Base-by-base conservation (phyloP, 2,797 vertebrate genomes). In the Alca torda region DNA sequence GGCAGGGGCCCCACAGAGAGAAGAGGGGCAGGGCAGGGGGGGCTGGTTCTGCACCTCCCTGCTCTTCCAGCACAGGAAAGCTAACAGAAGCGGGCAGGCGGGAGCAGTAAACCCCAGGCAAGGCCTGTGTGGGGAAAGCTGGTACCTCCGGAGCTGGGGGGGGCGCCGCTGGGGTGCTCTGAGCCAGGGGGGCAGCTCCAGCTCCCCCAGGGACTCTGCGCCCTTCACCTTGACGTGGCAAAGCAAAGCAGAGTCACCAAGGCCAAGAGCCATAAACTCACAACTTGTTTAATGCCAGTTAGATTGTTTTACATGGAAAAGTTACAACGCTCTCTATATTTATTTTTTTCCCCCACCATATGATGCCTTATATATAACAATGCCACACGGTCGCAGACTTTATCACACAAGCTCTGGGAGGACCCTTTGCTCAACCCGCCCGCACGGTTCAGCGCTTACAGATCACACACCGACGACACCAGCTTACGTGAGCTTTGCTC, bases 241-340 rank as follows among this genome's bases (percentile, higher is more conserved):
- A 89, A 87, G 39, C 33, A 16, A 61, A 77, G 39, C 0, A 0
- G 26, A 87, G 46, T 11, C 54, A 61, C 8, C 4, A 8, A 73
- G 30, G 41, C 39, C 46, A 28, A 28, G 24, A 41, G 17, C 23
- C 41, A 2, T n/a, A 74, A 95, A 83, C 72, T 87, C 93, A 97
- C 68, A 59, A 73, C 64, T 76, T 90, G 39, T 96, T 97, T 97
- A 97, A 97, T 96, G 97, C 90, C 95, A 87, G 61, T 68, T 56
- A 84, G 24, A 35, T 87, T 15, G 83, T 48, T 80, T 90, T 74
- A 93, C 95, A 95, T 8, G 73, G 86, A 83, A 57, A 95, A 84
- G 37, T 86, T 80, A 95, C 91, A 95, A 67, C 4, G 7, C 45
- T 23, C 74, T 78, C 11, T 41, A 5, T 39, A 13, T 16, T 84